Evolutionary conservation across 1,140 invertebrate genomes (phyloP), one percentile per base, ranked within the genome.

Genomic region (Bilobella aurantiaca): DNA sequence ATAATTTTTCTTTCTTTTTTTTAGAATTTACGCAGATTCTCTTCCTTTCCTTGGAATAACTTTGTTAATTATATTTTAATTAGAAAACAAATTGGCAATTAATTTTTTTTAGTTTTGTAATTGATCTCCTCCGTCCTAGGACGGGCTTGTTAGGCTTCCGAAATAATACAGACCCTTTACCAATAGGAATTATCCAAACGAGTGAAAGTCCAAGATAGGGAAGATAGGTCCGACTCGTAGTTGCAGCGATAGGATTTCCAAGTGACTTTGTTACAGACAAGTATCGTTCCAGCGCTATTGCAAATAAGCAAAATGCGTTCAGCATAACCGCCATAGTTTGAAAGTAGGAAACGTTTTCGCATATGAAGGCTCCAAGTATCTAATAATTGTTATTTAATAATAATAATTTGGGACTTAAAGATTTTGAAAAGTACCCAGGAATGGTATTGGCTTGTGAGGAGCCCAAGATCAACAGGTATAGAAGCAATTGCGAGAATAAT

Each of bases 281-380:
- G 31, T 71, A 68, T 21, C 69, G 34, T n/a, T 71, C 69, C 18
- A 67, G 23, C 1, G 66, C 63, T 57, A 71, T 71, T 1, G 58
- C 66, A 16, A 71, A 34, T 14, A 71, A 25, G 25, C 64, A 66
- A 42, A 67, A 64, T n/a, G 58, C 66, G 59, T 64, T 71, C 64
- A 62, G 61, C n/a, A 63, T 64, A 0, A 66, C 59, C 18, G 66
- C 63, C 14, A 53, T 16, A 3, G 27, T 60, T 58, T 68, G 66
- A 2, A 71, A 23, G n/a, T 28, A 62, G 12, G 63, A 32, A 0
- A 63, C 42, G 0, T 34, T 32, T 46, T 59, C 60, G 25, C 69
- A 71, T 16, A 71, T 3, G 28, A 66, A 46, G 8, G 18, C 21
- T 21, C 69, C 69, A 53, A 66, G 59, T 42, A 62, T 64, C 66